Base-by-base conservation (phyloP, 2,113 vertebrate species). In the Odocoileus virginianus region DNA sequence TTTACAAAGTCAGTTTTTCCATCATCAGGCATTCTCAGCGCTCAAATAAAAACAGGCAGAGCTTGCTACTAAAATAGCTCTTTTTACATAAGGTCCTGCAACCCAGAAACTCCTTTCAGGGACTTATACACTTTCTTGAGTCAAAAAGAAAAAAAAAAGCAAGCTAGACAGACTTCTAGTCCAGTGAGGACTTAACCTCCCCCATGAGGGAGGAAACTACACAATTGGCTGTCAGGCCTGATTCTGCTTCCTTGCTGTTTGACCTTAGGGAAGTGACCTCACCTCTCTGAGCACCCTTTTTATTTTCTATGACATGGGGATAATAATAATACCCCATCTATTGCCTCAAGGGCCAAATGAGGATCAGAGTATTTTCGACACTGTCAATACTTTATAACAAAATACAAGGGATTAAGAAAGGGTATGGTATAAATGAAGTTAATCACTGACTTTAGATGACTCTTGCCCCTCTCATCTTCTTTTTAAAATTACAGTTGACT, bases 1-100 rank as follows among this genome's bases (percentile, higher is more conserved):
- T 97, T 97, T 92, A 94, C 96, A 97, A 93, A 98, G 95, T 89
- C 94, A 58, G 79, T 84, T 82, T 86, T 96, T 93, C 97, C 71
- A 78, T 97, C 97, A 91, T 84, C 89, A 17, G 2, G 81, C 91
- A 36, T 97, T 97, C 93, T 96, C n/a, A 40, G 58, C 54, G 28
- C 19, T 96, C 97, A 97, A 97, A 92, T 78, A 74, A 67, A 97
- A 95, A 85, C 28, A 88, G 89, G 79, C 91, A 83, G n/a, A 40
- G 21, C 64, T 82, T 52, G 92, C 74, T 57, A 60, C 92, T 52
- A 23, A 96, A 95, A 85, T 55, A 54, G 91, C 64, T 71, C 94
- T 71, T 90, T 94, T 91, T 81, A 43, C 54, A 71, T 33, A 76
- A 82, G 67, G 43, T 25, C 54, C 19, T 47, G 64, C 45, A 61